Evolutionary conservation across 92 coral and sea anemone genomes (phyloP), one percentile per base, ranked within the genome.

Genomic region (Palythoa grandiflora): DNA sequence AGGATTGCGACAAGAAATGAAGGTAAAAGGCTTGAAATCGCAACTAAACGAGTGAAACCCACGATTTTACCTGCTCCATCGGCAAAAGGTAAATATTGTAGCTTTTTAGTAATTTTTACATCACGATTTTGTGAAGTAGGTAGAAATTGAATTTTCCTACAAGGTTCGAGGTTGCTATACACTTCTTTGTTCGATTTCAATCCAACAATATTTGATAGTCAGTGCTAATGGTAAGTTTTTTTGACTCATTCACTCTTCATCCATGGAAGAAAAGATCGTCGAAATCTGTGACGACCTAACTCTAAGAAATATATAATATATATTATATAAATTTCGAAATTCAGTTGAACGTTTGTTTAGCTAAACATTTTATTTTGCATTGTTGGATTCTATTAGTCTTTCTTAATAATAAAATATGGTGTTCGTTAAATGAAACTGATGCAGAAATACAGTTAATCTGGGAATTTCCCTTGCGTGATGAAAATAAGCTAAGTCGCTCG

Each of bases 31-130:
- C 38, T 21, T 5, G 85, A 65, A 53, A 40, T 71, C 13, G n/a
- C 63, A 28, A 54, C 40, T 0, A 81, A 81, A 48, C 76, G 86
- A 81, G 10, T 47, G 20, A 66, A 66, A 40, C 75, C 75, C 6
- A 71, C 51, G 47, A 66, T 81, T 81, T 35, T 81, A 40, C 86
- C 86, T 20, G 86, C 86, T 40, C 47, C 63, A 3, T 17, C 19
- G 16, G 20, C 52, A 63, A 81, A 81, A 81, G 86, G 86, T 81
- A 81, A 61, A 17, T 19, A 63, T 63, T 35, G 50, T 8, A 44
- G 50, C 50, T 2, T 44, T 44, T 28, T 28, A 28, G 28, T 28
- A 28, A 28, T 28, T 28, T 28, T 28, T 28, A 28, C 28, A 28
- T 28, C 28, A 28, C 28, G 28, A 28, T 28, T 28, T 28, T 28